Conservation (phyloP, 2,113 vertebrate species). For the Nibea coibor region DNA sequence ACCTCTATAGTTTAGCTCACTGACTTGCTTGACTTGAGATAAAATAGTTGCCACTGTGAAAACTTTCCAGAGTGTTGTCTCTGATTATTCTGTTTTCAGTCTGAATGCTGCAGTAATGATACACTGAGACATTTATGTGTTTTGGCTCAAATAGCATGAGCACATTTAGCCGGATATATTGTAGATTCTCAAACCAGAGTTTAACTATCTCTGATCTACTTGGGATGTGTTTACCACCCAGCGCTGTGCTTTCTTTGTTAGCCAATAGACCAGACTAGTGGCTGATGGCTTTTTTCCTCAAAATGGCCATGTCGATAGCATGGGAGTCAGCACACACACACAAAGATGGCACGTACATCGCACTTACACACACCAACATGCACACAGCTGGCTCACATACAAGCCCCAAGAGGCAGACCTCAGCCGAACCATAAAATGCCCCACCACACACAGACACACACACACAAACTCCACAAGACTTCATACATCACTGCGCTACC, state of each 20-base stretch:
- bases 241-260: background rate
- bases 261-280: background rate
- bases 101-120: background rate
- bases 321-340: conserved; percentile 17
- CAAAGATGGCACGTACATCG: background rate
- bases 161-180: background rate
- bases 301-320: conserved; percentile 8
- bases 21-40: background rate
- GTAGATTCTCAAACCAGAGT: background rate
- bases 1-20: background rate
- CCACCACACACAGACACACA: conserved; percentile 40
- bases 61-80: background rate
- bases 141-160: background rate
- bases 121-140: background rate
- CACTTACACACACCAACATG: background rate
- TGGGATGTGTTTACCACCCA: background rate
- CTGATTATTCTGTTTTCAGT: background rate
- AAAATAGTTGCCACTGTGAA: background rate
- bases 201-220: background rate
- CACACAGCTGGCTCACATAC: conserved; percentile 49
- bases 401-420: conserved; percentile 48
- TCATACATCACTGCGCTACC: conserved; percentile 44
- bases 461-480: conserved; percentile 39
- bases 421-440: conserved; percentile 56
- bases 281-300: conserved; percentile 6